These are phyloP conservation scores for Drosophila aldrichi DNA, from an alignment of 2,888 invertebrate species.

Conservation along the genomic window DNA sequence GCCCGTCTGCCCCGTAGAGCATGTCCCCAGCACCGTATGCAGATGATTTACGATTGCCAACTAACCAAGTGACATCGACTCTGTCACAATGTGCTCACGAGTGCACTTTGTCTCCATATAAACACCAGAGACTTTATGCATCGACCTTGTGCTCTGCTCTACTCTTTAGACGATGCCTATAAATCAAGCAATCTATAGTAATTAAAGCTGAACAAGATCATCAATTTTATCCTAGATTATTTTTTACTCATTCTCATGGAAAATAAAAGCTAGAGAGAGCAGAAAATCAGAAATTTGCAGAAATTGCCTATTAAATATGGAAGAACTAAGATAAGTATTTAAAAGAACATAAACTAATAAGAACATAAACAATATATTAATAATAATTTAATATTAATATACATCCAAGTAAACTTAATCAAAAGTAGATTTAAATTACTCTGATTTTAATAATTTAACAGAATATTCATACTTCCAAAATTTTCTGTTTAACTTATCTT, in stretches of 20 bases:
- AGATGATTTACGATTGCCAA: constrained; percentile 50
- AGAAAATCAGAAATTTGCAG: too few species aligned
- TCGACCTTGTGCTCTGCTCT: constrained; percentile 17
- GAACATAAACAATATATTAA: too few species aligned
- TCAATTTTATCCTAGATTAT: neutral
- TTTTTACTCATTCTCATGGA: neutral
- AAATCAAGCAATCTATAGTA: constrained; percentile 2
- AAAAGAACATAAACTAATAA: too few species aligned
- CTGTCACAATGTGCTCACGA: constrained; percentile 58
- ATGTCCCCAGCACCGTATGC: constrained; percentile 23
- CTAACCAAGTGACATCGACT: constrained; percentile 59
- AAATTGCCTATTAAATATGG: too few species aligned
- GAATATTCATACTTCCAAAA: too few species aligned
- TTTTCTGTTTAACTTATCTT: too few species aligned
- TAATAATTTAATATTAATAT: too few species aligned
- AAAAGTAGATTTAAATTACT: too few species aligned
- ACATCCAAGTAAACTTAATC: too few species aligned
- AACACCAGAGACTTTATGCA: constrained; percentile 11
- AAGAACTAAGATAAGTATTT: too few species aligned
- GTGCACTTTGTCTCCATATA: constrained; percentile 12
- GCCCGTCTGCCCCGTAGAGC: constrained; percentile 26
- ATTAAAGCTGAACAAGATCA: neutral
- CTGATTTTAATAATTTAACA: too few species aligned
- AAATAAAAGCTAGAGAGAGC: neutral
- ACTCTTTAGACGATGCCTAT: neutral